A percentile compares a stretch with the other conserved stretches of the same genome.
Conservation (phyloP, 1,140 invertebrate species). For the Bicyclus anynana region DNA sequence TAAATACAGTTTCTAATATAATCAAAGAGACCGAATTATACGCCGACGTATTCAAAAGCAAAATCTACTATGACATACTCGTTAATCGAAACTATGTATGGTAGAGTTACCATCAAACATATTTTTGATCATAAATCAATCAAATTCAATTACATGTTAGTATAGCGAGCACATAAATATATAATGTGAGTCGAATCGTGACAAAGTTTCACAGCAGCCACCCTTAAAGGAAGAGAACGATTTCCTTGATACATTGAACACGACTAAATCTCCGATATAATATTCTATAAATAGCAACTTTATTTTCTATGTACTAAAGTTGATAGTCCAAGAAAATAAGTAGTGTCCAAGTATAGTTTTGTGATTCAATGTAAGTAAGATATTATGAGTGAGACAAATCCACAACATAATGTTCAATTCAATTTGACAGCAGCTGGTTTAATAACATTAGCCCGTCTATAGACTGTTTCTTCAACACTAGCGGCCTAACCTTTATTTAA, state of each 20-base stretch:
- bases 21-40: no score
- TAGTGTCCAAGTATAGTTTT: neutral
- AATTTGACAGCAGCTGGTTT: conserved; percentile 17
- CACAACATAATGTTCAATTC: conserved; percentile 17
- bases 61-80: neutral
- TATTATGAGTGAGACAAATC: conserved; percentile 19
- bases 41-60: neutral
- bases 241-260: conserved; percentile 26
- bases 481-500: neutral
- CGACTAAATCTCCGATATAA: conserved; percentile 5
- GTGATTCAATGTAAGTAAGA: conserved; percentile 23
- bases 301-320: neutral
- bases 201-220: conserved; percentile 22
- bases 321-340: neutral
- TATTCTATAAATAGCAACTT: neutral
- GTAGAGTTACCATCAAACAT: neutral
- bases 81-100: neutral
- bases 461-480: neutral
- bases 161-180: neutral
- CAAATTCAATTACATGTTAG: conserved; percentile 11
- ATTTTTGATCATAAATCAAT: conserved; percentile 8
- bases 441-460: neutral
- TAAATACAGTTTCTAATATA: no score
- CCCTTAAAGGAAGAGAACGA: conserved; percentile 28
- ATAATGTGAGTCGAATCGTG: conserved; percentile 21